A percentile compares a stretch with the other conserved stretches of the same genome.
These are phyloP conservation scores for Otus sunia DNA, from an alignment of 2,113 vertebrate species.

Conservation along the genomic window DNA sequence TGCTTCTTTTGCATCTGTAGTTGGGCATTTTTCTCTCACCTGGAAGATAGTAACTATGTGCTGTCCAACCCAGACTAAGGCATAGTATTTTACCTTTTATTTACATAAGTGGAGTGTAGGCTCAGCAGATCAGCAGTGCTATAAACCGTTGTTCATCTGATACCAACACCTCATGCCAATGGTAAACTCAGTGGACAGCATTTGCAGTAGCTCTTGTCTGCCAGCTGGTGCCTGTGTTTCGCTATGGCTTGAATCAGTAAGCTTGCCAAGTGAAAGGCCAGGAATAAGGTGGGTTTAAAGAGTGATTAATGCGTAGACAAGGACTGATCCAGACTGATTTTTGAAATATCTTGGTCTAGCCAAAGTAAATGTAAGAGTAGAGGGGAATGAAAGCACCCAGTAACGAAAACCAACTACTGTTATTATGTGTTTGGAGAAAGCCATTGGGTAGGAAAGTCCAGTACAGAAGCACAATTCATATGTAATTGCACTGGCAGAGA, in stretches of 20 bases:
- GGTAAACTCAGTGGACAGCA: background rate
- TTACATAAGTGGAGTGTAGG: background rate
- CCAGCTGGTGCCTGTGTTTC: background rate
- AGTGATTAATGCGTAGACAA: background rate
- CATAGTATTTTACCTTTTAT: background rate
- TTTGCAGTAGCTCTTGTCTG: fast-evolving
- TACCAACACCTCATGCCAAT: background rate
- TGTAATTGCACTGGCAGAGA: background rate
- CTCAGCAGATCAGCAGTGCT: background rate
- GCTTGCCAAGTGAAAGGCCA: background rate
- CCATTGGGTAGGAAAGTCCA: background rate
- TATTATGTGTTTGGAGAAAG: background rate
- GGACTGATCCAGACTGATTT: background rate
- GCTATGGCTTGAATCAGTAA: background rate
- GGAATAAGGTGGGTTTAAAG: background rate
- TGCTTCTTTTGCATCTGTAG: background rate
- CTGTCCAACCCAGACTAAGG: background rate
- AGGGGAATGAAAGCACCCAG: background rate
- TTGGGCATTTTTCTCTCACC: background rate
- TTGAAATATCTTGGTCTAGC: background rate
- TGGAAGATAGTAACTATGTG: background rate
- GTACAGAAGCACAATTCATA: background rate
- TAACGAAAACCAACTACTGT: background rate
- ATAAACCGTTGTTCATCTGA: background rate
- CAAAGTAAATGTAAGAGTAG: background rate